phyloP scores from a whole-genome alignment of 2,888 invertebrate genomes.

The Drosophila basisetae region DNA sequence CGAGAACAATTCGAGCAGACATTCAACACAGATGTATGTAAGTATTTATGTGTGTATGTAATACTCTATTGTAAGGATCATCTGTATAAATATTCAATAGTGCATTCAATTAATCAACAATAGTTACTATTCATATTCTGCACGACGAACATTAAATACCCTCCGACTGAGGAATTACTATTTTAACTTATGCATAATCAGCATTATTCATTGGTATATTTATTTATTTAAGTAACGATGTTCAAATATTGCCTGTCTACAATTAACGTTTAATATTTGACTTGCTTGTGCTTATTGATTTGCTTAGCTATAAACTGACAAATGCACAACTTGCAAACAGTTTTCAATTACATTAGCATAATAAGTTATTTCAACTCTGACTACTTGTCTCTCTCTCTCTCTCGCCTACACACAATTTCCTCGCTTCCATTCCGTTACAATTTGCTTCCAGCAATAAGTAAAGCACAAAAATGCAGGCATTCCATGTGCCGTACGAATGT shows the following conservation, averaged over 20 bases:
- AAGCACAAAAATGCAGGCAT: neutral
- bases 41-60: neutral
- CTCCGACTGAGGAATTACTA: neutral
- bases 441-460: neutral
- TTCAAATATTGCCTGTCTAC: neutral
- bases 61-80: conserved; percentile 1
- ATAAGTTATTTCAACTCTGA: neutral
- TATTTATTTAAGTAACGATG: neutral
- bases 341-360: neutral
- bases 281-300: neutral
- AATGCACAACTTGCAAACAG: neutral
- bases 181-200: neutral
- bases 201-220: neutral
- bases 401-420: neutral
- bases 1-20: neutral
- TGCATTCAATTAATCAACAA: neutral
- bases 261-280: neutral
- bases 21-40: neutral
- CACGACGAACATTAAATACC: neutral
- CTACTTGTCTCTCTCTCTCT: neutral
- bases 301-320: neutral
- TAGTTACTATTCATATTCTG: neutral
- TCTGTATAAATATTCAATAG: conserved; percentile 22
- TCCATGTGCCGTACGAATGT: conserved; percentile 36
- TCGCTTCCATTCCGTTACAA: neutral